A percentile compares a stretch with the other conserved stretches of the same genome.
These are phyloP conservation scores for Beris morrisii DNA, from an alignment of 2,888 invertebrate genomes.

Conservation along the genomic window DNA sequence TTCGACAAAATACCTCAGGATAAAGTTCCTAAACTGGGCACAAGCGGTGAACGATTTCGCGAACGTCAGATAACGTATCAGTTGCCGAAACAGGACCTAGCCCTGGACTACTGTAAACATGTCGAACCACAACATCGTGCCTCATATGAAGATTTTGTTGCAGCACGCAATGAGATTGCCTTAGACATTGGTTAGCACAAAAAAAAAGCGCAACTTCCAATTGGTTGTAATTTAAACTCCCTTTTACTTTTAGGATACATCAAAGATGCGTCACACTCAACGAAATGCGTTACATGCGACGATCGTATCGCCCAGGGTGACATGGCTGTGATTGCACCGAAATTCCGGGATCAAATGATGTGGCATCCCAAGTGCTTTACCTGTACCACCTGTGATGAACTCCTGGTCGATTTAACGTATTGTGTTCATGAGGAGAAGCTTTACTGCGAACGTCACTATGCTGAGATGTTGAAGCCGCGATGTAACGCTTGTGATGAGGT, in stretches of 20 bases:
- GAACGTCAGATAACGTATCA: slow-evolving; percentile 84
- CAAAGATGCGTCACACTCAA: slow-evolving; percentile 63
- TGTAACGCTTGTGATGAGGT: slow-evolving; percentile 99
- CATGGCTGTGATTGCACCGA: slow-evolving; percentile 82
- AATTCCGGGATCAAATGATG: slow-evolving; percentile 72
- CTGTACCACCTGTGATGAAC: slow-evolving; percentile 85
- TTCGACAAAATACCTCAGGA: slow-evolving; percentile 86
- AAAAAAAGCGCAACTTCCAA: background rate
- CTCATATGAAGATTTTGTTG: slow-evolving; percentile 91
- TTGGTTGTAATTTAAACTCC: background rate
- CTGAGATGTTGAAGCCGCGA: slow-evolving; percentile 91
- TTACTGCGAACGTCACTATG: slow-evolving; percentile 95
- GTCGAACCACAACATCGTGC: slow-evolving; percentile 75
- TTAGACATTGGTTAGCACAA: slow-evolving; percentile 79
- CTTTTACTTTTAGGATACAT: slow-evolving; percentile 58
- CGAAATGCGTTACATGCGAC: slow-evolving; percentile 81
- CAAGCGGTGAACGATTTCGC: slow-evolving; percentile 78
- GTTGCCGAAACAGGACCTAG: slow-evolving; percentile 92
- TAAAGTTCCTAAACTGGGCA: slow-evolving; percentile 72
- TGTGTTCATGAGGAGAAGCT: slow-evolving; percentile 86
- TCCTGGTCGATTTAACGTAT: slow-evolving; percentile 94
- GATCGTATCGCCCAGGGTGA: slow-evolving; percentile 77
- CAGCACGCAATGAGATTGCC: slow-evolving; percentile 92
- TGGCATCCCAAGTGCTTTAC: slow-evolving; percentile 95
- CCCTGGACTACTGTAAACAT: slow-evolving; percentile 84